Conservation (phyloP, 2,113 vertebrate species). For the Phyllostomus discolor region DNA sequence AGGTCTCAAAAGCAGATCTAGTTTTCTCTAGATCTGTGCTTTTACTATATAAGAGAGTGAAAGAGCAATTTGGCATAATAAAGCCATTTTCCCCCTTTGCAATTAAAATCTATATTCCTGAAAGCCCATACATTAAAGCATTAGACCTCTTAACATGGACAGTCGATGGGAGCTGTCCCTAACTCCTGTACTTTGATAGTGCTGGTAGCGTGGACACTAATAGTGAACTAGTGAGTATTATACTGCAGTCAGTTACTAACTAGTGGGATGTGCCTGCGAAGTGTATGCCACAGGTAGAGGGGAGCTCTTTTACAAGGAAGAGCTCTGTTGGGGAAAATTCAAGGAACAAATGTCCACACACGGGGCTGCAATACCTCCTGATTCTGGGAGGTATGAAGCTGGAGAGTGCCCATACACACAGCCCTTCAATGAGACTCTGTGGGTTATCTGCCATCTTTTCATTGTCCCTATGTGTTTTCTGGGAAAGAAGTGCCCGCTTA, state of each 20-base stretch:
- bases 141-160: not conserved
- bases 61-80: not conserved
- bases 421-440: not conserved
- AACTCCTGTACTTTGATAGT: not conserved
- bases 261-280: not conserved
- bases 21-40: not conserved
- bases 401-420: not conserved
- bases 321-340: not conserved
- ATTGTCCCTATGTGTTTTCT: not conserved
- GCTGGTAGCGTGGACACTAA: not conserved
- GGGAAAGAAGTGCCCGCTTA: not conserved
- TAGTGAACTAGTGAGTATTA: not conserved
- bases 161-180: not conserved
- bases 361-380: not conserved
- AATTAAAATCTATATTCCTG: not conserved
- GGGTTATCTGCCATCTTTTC: not conserved
- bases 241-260: not conserved
- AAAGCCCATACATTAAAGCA: not conserved
- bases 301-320: not conserved
- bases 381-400: not conserved
- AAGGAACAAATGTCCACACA: not conserved
- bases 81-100: not conserved
- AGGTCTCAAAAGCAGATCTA: not conserved
- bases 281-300: not conserved
- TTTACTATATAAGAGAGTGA: not conserved